Evolutionary conservation across 2,797 vertebrate species (phyloP), one percentile per base, ranked within the genome.

Genomic region (Odontamblyopus rebecca): DNA sequence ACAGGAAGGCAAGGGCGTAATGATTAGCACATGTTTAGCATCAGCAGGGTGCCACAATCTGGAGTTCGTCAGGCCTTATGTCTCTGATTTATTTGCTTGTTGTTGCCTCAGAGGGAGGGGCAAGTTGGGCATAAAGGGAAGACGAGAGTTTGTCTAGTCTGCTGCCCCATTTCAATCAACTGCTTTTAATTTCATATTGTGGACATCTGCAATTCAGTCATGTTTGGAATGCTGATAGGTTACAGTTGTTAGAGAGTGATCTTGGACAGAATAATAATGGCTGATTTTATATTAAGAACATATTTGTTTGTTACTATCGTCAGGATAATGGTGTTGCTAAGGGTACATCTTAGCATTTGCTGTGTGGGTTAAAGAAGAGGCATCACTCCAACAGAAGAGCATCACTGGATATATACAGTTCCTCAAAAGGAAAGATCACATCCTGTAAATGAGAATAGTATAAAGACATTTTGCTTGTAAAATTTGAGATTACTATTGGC

Each of bases 1-100:
- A 92, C 92, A 91, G 92, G 92, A 93, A 94, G 91, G 90, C 87
- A 87, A 63, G 81, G 72, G 75, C 79, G 82, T 94, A 94, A 94
- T 93, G 87, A 92, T 91, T 92, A 85, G 82, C 93, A 94, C 91
- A 93, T 94, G 93, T 89, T 89, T 67, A 73, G 80, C 73, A 93
- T 91, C 89, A 85, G 83, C 88, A 56, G 85, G 85, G 89, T 91
- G 78, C 86, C 69, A 81, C 86, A 90, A 89, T 87, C 87, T 89
- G 91, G 88, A 86, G 81, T 81, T 86, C 65, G 75, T 92, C 90
- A 85, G 85, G 82, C 82, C 19, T 70, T 84, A 79, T 79, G 89
- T 86, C 78, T 91, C 81, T 89, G 87, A 93, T 92, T 93, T 91
- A 91, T 94, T 90, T 87, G 74, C 61, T 85, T 91, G 90, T 92